Evolutionary conservation across 2,113 vertebrate genomes (phyloP), one percentile per base, ranked within the genome.

Genomic region (Ivindomyrus marchei): DNA sequence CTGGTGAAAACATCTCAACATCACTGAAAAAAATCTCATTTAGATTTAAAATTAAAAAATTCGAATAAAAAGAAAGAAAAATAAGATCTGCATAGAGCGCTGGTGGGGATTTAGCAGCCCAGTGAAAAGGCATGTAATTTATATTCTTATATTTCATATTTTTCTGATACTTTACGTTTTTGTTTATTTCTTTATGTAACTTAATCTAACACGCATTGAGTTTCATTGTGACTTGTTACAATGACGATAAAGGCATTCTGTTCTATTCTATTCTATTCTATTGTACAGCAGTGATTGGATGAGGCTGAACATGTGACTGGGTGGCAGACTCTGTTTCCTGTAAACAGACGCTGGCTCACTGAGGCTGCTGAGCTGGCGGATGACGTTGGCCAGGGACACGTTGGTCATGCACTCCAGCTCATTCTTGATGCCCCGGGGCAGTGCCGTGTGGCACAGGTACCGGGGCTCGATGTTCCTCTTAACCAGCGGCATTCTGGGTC

Each of bases 331-430:
- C 27, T 27, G 7, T 11, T 11, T 36, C 42, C 58, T 90, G 90
- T 88, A 31, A 90, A 89, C n/a, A 90, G 21, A 88, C 87, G 8
- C 66, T 58, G 94, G 97, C 98, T 98, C 94, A 99, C 98, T 99
- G 92, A 99, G 96, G 94, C 98, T 99, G 95, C 98, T 99, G 93
- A 99, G 96, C 91, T 99, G 98, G 92, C 98, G 97, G 93, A 99
- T 99, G 94, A 99, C 99, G 94, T 98, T 99, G 95, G 98, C 97
- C 95, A 99, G 96, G 89, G 98, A 99, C 93, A 99, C 97, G 95
- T 99, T 99, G 91, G 98, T 99, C 92, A 99, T 98, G 94, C 98
- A 99, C 95, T 99, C 98, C 95, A 99, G 92, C 94, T 99, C 98
- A 89, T 99, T 99, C 95, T 98, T 99, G 94, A 99, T 97, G 91